Base-by-base conservation (phyloP, 2,888 invertebrate species). In the Hecatera dysodea region DNA sequence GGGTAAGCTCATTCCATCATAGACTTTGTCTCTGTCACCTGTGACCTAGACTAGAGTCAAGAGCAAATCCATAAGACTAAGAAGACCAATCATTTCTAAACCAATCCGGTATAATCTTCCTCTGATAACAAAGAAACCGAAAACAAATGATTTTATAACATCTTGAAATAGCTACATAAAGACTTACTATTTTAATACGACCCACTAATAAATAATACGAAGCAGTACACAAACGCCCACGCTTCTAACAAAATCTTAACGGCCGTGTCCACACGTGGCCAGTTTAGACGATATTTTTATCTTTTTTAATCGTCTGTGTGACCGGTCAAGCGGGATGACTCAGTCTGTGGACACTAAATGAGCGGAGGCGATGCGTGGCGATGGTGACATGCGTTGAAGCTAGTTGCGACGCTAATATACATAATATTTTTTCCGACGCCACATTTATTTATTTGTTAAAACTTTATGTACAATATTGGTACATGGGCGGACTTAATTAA, bases 241-340 rank as follows among this genome's bases (percentile, higher is more conserved):
- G 50, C 50, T 48, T 64, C 27, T 36, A 53, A 65, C 71, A 74
- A 55, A 64, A 65, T 57, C 56, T 56, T 59, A 67, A 68, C 74
- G 63, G 73, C 59, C 59, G 33, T 48, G 80, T 82, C 82, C 80
- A 82, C 86, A 87, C 87, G 85, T 85, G 82, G 85, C 81, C 79
- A 78, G 82, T 80, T 78, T 67, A 63, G 83, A 63, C 46, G 84
- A 85, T 87, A 89, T 87, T 88, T 88, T 87, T 88, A 89, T 86
- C 85, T 87, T 81, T 80, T 83, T 84, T 83, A 84, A 87, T 87
- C 84, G 87, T 82, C 80, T 77, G 75, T 82, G 80, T 80, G 81
- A 85, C 85, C 86, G 87, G 87, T 88, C 88, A 86, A 81, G 83
- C 82, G 77, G 24, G 61, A 57, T 72, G 71, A 72, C 36, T 56